Evolutionary conservation across 2,888 invertebrate species (phyloP), one percentile per base, ranked within the genome.

Genomic region (Tetanocera ferruginea): DNA sequence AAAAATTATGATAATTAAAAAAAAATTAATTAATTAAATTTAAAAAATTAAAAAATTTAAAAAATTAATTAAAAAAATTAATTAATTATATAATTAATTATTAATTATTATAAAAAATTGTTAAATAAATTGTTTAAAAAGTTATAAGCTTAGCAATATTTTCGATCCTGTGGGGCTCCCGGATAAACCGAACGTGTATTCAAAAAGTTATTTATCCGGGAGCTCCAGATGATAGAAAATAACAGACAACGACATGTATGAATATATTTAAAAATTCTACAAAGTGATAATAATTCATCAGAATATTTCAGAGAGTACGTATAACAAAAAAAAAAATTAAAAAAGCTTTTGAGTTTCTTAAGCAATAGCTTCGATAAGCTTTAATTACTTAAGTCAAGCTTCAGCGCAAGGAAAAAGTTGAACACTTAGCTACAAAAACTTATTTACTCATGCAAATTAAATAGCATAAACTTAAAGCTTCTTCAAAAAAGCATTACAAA

Each of bases 311-410:
- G 78, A 76, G 76, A 79, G 75, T 76, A 81, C 76, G 34, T 76
- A 70, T 77, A 75, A 51, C 76, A 74, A 80, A 70, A 79, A 80
- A 73, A 76, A 67, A 77, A 76, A 80, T 81, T 77, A 78, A 78
- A 79, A 79, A 80, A 81, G n/a, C n/a, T n/a, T n/a, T n/a, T n/a
- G n/a, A n/a, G n/a, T n/a, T n/a, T n/a, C n/a, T n/a, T n/a, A n/a
- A n/a, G n/a, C n/a, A n/a, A n/a, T n/a, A n/a, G n/a, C n/a, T n/a
- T n/a, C n/a, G n/a, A n/a, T n/a, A n/a, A 62, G 28, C 28, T 51
- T 34, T 43, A 0, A 17, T 34, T n/a, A 17, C 14, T 1, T 11
- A 11, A 19, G 9, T 55, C 23, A 23, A 23, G 55, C 8, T 55
- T 55, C 1, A 23, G 1, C 8, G 23, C 23, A 19, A 9, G 2